Conservation (phyloP, 2,113 vertebrate species). For the Illadopsis cleaveri region DNA sequence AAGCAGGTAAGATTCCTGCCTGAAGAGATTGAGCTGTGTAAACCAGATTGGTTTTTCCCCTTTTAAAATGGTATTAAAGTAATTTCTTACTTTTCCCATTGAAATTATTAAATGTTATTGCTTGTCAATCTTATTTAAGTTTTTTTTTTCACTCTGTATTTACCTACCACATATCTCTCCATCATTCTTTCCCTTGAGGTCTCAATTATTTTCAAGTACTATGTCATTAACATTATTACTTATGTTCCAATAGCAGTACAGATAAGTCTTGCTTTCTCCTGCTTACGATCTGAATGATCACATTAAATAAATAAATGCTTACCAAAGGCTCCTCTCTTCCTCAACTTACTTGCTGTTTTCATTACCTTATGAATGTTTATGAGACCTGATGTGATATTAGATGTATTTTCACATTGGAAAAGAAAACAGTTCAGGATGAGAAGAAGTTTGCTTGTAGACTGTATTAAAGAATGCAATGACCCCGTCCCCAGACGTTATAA, state of each 20-base stretch:
- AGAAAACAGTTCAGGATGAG: neutral
- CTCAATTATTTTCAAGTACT: neutral
- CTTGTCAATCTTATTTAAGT: neutral
- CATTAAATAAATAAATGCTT: neutral
- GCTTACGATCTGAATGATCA: neutral
- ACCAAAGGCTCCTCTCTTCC: neutral
- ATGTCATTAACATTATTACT: neutral
- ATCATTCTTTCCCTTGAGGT: neutral
- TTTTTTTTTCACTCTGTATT: neutral
- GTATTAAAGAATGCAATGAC: neutral
- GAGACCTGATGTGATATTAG: neutral
- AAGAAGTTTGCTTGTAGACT: neutral
- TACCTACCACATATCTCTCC: neutral
- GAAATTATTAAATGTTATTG: slow-evolving; percentile 6
- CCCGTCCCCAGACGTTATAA: no score
- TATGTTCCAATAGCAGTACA: neutral
- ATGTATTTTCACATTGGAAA: neutral
- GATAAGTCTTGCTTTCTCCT: neutral
- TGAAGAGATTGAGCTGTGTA: neutral
- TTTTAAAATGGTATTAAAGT: neutral
- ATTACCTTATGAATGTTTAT: neutral
- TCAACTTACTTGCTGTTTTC: neutral
- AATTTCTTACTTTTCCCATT: neutral
- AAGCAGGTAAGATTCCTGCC: neutral
- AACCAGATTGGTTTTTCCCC: neutral